Conservation (phyloP, 2,797 vertebrate species). For the Hyperoplus lanceolatus region DNA sequence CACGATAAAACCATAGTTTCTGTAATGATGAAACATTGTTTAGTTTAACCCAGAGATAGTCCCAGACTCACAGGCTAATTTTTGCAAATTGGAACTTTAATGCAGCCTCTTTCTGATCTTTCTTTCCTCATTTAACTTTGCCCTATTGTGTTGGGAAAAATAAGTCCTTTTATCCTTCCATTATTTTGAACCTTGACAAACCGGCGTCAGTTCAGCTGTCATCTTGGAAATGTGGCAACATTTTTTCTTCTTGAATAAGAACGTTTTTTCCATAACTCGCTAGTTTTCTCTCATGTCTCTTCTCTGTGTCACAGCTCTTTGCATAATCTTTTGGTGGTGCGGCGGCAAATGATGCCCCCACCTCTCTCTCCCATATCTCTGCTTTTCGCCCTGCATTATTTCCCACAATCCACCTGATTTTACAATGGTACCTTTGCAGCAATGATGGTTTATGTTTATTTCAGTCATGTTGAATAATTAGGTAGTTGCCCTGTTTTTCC, state of each 20-base stretch:
- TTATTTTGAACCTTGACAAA: constrained; percentile 36
- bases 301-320: constrained; percentile 15
- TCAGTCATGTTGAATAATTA: constrained; percentile 70
- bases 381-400: not conserved
- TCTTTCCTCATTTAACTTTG: not conserved
- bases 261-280: constrained; percentile 29
- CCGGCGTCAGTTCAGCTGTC: constrained; percentile 30
- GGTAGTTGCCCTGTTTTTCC: constrained; percentile 39
- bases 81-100: constrained; percentile 30
- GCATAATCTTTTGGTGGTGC: not conserved
- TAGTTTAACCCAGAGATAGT: constrained; percentile 2
- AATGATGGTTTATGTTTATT: constrained; percentile 39
- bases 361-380: constrained; percentile 9
- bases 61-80: constrained; percentile 18
- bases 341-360: constrained; percentile 23
- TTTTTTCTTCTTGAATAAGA: constrained; percentile 33
- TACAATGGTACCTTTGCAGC: constrained; percentile 20
- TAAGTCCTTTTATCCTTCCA: constrained; percentile 19
- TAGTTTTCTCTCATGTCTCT: constrained; percentile 16
- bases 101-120: constrained; percentile 13
- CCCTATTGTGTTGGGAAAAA: constrained; percentile 13
- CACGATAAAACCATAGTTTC: not conserved
- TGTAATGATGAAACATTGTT: constrained; percentile 20
- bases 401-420: constrained; percentile 21
- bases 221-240: constrained; percentile 33